A percentile compares a stretch with the other conserved stretches of the same genome.
Conservation (phyloP, 2,888 invertebrate genomes). For the Parnassius apollo region DNA sequence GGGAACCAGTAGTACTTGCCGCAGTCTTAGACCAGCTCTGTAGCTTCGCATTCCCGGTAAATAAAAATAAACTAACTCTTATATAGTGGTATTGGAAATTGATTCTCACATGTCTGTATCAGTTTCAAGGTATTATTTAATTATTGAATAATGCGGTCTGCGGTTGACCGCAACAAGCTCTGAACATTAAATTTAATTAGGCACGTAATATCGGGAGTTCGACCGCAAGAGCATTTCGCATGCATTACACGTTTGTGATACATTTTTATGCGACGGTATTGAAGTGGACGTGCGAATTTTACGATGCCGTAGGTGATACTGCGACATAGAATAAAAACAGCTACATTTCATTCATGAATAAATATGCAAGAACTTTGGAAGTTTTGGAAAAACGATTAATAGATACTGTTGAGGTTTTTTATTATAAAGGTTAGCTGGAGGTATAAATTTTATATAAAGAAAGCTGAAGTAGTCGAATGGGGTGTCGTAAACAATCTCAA, state of each 20-base stretch:
- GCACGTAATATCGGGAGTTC: conserved; percentile 35
- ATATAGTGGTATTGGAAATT: conserved; percentile 19
- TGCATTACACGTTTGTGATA: conserved; percentile 36
- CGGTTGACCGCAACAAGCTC: conserved; percentile 48
- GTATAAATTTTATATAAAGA: no score
- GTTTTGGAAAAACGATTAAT: not conserved
- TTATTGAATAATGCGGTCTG: conserved; percentile 49
- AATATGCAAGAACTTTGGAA: not conserved
- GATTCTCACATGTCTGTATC: conserved; percentile 28
- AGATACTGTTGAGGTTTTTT: not conserved
- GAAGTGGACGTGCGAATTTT: conserved; percentile 38
- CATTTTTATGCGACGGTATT: conserved; percentile 41
- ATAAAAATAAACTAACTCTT: conserved; percentile 20
- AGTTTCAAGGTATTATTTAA: conserved; percentile 43
- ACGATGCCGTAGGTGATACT: not conserved
- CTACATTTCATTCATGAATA: conserved; percentile 1
- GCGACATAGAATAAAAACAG: not conserved
- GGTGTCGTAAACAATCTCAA: no score
- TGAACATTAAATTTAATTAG: conserved; percentile 56
- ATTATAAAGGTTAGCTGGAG: not conserved
- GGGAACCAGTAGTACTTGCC: conserved; percentile 27
- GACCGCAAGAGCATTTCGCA: conserved; percentile 18
- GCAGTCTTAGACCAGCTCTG: conserved; percentile 22
- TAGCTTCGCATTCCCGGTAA: conserved; percentile 20
- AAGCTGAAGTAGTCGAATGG: no score